Evolutionary conservation across 1,140 invertebrate species (phyloP).

Genomic region (Leptestheria dahalacensis): DNA sequence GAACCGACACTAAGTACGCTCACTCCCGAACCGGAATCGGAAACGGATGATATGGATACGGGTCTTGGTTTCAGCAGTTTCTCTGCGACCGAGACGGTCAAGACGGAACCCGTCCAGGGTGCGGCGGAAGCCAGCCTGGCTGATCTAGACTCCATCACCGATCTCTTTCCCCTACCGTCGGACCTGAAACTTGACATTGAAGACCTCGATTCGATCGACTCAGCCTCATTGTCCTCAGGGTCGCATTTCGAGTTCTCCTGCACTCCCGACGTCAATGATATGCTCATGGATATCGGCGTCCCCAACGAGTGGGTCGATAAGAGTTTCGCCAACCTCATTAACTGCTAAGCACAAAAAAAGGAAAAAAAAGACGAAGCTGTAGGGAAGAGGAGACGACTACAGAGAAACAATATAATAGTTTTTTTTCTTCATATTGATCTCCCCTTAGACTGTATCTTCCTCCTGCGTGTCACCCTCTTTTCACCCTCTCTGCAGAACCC

Average conservation of each 20-base stretch:
- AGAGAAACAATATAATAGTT: too few species aligned
- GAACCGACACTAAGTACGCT: slow-evolving; percentile 12
- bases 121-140: slow-evolving; percentile 30
- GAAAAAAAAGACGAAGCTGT: too few species aligned
- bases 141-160: slow-evolving; percentile 55
- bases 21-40: slow-evolving; percentile 13
- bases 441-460: too few species aligned
- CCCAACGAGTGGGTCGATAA: slow-evolving; percentile 39
- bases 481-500: too few species aligned
- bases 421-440: too few species aligned
- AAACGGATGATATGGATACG: slow-evolving; percentile 5
- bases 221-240: slow-evolving; percentile 45
- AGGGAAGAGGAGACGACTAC: too few species aligned
- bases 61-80: neutral
- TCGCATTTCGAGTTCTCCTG: slow-evolving; percentile 66
- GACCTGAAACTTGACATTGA: slow-evolving; percentile 49
- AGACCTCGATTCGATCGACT: slow-evolving; percentile 50
- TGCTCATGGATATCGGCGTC: slow-evolving; percentile 43
- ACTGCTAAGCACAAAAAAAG: neutral
- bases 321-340: slow-evolving; percentile 23
- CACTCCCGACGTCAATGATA: slow-evolving; percentile 48
- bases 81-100: neutral
- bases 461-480: too few species aligned
- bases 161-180: slow-evolving; percentile 36
- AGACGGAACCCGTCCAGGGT: neutral